A percentile compares a stretch with the other conserved stretches of the same genome.
phyloP scores from a whole-genome alignment of 2,797 vertebrate genomes.

The Cirrhinus mrigala region DNA sequence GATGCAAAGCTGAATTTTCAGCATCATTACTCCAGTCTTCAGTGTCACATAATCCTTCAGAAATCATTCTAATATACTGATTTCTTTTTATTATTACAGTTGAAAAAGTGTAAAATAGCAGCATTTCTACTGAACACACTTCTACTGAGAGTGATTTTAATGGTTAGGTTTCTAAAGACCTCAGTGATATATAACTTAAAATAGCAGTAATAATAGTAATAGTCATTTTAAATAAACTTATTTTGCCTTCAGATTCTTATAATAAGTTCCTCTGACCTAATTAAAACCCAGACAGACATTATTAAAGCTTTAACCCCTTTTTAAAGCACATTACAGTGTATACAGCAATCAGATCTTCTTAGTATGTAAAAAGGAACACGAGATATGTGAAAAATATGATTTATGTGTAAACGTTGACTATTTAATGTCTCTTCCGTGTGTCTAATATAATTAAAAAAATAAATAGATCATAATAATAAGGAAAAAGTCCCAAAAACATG shows the following conservation, averaged over 20 bases:
- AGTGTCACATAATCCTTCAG: too few relatives aligned
- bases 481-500: background rate
- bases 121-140: background rate
- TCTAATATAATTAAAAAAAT: background rate
- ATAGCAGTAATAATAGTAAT: background rate
- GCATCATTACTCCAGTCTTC: background rate
- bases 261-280: conserved; percentile 26
- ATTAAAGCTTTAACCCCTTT: conserved; percentile 23
- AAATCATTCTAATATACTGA: background rate
- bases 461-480: background rate
- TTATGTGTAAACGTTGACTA: background rate
- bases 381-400: background rate
- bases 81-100: background rate
- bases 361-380: background rate
- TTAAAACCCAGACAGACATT: conserved; percentile 14
- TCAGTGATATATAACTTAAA: background rate
- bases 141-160: conserved; percentile 19
- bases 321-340: background rate
- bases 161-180: background rate
- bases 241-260: background rate
- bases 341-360: background rate
- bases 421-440: background rate
- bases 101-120: background rate
- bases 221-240: background rate
- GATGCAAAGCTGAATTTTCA: background rate